Evolutionary conservation across 2,888 invertebrate genomes (phyloP), one percentile per base, ranked within the genome.

Genomic region (Napeogenes inachia): DNA sequence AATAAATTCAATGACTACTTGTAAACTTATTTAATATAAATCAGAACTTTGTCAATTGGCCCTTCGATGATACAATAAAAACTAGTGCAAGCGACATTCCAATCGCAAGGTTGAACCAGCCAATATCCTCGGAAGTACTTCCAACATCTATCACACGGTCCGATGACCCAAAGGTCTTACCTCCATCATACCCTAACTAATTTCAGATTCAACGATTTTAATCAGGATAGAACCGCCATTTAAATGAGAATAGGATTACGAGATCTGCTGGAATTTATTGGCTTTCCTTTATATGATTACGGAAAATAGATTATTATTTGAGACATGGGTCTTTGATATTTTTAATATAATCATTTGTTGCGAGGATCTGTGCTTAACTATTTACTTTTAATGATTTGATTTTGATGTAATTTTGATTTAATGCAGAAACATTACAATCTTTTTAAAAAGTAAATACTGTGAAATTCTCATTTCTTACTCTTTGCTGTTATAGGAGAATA

Each of bases 141-240:
- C 45, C 59, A 45, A 59, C 59, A 61, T 61, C 61, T 59, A 65
- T 67, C 65, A 63, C 61, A 67, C 61, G 65, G 57, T 61, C 50
- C 57, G 56, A 60, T 64, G 58, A 64, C 46, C 62, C 63, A 61
- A 57, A 57, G 66, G 61, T 56, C 61, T 60, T 59, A 68, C 65
- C 67, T 68, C 55, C 63, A 59, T 68, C 62, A 64, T 68, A 62
- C 66, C 67, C 68, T 57, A 65, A 63, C 66, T 66, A 66, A 67
- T 67, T 70, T 59, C 55, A 62, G 60, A 70, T 64, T 66, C 63
- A 64, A 64, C 65, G 61, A 62, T 62, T 65, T 67, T 68, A 70
- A 69, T 67, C 66, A 61, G 65, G 64, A 66, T 66, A 59, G 64
- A 62, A 66, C 66, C 64, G 57, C 57, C 64, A 64, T 68, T 68